Evolutionary conservation across 2,888 invertebrate species (phyloP), one percentile per base, ranked within the genome.

Genomic region (Gasteruption jaculator): DNA sequence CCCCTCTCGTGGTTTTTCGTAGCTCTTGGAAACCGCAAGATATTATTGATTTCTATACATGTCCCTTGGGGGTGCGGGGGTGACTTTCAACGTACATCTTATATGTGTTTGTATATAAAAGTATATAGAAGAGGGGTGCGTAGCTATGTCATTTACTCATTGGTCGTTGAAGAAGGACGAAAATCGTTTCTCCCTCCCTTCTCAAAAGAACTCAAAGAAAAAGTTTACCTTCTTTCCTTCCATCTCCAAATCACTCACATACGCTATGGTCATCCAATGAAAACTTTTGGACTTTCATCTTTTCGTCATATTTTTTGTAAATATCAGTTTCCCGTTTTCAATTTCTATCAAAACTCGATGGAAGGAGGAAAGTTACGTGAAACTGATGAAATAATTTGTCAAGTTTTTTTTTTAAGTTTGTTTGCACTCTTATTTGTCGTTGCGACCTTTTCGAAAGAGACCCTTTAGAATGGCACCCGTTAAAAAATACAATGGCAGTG

Each of bases 21-120:
- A 45, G 56, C 58, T 65, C 63, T 58, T 60, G 59, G 65, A 67
- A 67, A 66, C 63, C 65, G 54, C 61, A 64, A 70, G 69, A 70
- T 66, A 64, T 69, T 70, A 69, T 70, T 70, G 69, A 70, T 70
- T 70, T 70, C 66, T 63, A 63, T 64, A 62, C 57, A 59, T 57
- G 60, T 54, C 53, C 45, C 45, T 30, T 35, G 39, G 25, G 49
- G 43, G 41, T 35, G 49, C 41, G 33, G 31, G 41, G 44, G 48
- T n/a, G n/a, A n/a, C n/a, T n/a, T n/a, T n/a, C n/a, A 41, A 49
- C 40, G 41, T 43, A 30, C 38, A 49, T 49, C 49, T 49, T 43
- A 35, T 33, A 38, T 52, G 50, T 55, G 56, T 61, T 59, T 57
- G 52, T 49, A 46, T 48, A 58, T 29, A 54, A 51, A 54, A 55